Evolutionary conservation across 2,797 vertebrate species (phyloP).

Genomic region (Staurois parvus): DNA sequence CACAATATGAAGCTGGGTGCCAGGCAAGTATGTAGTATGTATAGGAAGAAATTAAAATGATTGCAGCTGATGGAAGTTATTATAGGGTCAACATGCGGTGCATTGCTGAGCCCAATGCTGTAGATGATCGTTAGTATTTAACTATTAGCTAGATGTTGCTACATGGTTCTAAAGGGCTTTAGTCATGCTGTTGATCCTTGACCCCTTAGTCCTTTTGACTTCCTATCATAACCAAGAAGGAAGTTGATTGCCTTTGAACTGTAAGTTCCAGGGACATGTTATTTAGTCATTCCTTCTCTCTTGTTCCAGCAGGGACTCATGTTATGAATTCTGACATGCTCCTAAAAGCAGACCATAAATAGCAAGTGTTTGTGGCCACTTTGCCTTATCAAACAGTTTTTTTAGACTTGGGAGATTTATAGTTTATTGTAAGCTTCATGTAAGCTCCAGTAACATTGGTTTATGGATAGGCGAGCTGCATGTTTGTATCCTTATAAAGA

Average conservation of each 20-base stretch:
- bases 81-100: conserved; percentile 4
- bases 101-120: neutral
- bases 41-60: neutral
- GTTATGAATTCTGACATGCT: neutral
- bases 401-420: conserved; percentile 4
- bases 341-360: conserved; percentile 17
- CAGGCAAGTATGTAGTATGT: conserved; percentile 16
- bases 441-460: conserved; percentile 23
- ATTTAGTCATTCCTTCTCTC: conserved; percentile 4
- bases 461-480: conserved; percentile 14
- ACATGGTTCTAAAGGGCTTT: neutral
- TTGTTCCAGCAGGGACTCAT: neutral
- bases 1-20: neutral
- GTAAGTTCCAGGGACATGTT: neutral
- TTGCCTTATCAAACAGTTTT: conserved; percentile 1
- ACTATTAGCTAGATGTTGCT: neutral
- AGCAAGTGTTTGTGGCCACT: conserved; percentile 16
- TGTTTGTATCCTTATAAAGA: conserved; percentile 45
- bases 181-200: neutral
- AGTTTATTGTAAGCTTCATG: conserved; percentile 5
- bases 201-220: neutral
- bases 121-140: conserved; percentile 6
- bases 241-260: neutral
- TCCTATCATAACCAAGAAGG: neutral
- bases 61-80: neutral